Evolutionary conservation across 2,113 vertebrate genomes (phyloP).

Genomic region (Pavo muticus): DNA sequence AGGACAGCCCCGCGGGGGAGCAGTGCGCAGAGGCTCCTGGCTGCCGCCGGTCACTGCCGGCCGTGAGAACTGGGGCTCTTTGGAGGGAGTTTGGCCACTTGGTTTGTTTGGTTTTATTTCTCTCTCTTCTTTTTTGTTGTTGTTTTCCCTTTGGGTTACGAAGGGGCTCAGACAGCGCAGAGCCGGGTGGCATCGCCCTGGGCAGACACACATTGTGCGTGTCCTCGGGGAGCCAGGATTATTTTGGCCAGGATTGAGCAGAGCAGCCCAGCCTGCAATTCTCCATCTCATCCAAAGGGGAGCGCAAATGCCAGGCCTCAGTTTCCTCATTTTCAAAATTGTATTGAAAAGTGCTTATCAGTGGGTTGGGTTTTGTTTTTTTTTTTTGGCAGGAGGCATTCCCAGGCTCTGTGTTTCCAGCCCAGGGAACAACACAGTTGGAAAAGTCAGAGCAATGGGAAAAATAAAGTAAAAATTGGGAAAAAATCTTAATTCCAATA

Average conservation of each 20-base stretch:
- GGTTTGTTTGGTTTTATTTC: not conserved
- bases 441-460: not conserved
- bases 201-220: not conserved
- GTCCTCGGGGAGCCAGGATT: fast-evolving
- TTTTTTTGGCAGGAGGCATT: not conserved
- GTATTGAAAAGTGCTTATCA: fast-evolving
- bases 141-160: not conserved
- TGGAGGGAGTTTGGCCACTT: not conserved
- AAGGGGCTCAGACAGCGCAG: not conserved
- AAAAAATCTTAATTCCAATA: not conserved
- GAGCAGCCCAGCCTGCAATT: not conserved
- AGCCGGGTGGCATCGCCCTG: not conserved
- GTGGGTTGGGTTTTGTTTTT: fast-evolving
- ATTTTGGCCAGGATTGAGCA: not conserved
- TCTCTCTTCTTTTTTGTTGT: not conserved
- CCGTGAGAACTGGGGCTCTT: not conserved
- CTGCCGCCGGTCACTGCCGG: not conserved
- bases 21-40: not conserved
- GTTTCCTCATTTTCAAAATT: not conserved
- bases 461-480: not conserved
- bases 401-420: not conserved
- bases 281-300: not conserved
- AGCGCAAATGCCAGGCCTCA: not conserved
- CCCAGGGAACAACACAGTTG: not conserved
- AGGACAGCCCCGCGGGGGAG: not conserved